Evolutionary conservation across 2,113 vertebrate genomes (phyloP).

Genomic region (Xyrauchen texanus): DNA sequence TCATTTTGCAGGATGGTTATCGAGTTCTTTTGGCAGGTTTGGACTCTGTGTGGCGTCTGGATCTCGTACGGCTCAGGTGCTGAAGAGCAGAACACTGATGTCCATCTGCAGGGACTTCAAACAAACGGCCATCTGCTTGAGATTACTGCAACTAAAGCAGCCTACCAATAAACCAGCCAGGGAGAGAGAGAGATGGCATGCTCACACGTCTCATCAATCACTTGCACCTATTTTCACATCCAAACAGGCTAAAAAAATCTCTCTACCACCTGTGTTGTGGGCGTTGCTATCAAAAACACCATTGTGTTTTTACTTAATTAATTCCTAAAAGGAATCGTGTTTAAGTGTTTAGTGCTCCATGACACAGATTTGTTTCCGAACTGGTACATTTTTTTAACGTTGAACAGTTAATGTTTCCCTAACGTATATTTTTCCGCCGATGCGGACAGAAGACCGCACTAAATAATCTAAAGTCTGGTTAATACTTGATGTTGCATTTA

Average conservation of each 20-base stretch:
- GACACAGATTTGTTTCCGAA: too few relatives aligned
- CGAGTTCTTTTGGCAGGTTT: constrained; percentile 23
- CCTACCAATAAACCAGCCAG: constrained; percentile 64
- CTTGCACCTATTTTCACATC: constrained; percentile 12
- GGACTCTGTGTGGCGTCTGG: constrained; percentile 69
- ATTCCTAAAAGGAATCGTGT: too few relatives aligned
- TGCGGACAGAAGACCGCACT: too few relatives aligned
- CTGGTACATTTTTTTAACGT: too few relatives aligned
- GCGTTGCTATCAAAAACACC: too few relatives aligned
- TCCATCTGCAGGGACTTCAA: constrained; percentile 80
- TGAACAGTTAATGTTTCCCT: too few relatives aligned
- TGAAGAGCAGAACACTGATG: constrained; percentile 73
- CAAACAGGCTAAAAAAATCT: not conserved
- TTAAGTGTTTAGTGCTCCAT: too few relatives aligned
- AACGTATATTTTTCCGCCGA: too few relatives aligned
- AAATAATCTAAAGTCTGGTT: too few relatives aligned
- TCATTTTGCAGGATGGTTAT: constrained; percentile 16
- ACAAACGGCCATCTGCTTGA: constrained; percentile 77
- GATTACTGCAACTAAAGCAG: constrained; percentile 73
- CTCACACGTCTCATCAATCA: constrained; percentile 38
- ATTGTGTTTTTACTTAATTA: too few relatives aligned
- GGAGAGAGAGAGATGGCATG: constrained; percentile 27
- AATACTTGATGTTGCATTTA: too few relatives aligned
- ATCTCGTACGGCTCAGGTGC: constrained; percentile 77
- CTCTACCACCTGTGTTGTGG: not conserved